Evolutionary conservation across 2,888 invertebrate genomes (phyloP), one percentile per base, ranked within the genome.

Genomic region (Chrysotoxum bicinctum): DNA sequence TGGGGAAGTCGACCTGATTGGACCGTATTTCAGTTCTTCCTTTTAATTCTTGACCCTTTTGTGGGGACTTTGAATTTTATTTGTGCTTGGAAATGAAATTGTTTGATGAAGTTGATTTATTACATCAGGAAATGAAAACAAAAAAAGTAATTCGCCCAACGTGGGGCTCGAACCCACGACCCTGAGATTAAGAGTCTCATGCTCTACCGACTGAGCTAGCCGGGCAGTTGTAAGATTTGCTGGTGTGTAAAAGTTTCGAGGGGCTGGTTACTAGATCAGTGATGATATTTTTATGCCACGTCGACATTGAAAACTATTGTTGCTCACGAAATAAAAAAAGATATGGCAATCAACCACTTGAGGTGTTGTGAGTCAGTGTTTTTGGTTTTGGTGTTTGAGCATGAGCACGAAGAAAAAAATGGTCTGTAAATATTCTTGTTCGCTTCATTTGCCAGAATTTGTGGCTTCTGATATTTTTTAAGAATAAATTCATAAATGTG

Each of bases 121-220:
- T 70, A 40, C 30, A 14, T 23, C 6, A 43, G 43, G 10, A 37
- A 21, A 64, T 45, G 10, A 37, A 21, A 64, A 37, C 2, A 73
- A 83, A 79, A 69, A 40, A 16, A 7, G n/a, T 12, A 1, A 26
- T 21, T 74, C 75, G 79, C 79, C 85, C 81, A 73, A 81, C 81
- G 81, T 81, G 85, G 80, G 80, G 81, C 80, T 81, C 84, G 84
- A 81, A 81, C 84, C 81, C 84, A 84, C 85, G 85, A 85, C 81
- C 81, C 76, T 81, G 81, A 81, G 81, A 81, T 81, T 85, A 81
- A 81, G 81, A 85, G 85, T 73, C 81, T 81, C 81, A 77, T 81
- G 85, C 81, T 85, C 81, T 85, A 85, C 81, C 85, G 81, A 85
- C 81, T 77, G 81, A 85, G 85, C 85, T 85, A 81, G 76, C 81